A percentile compares a stretch with the other conserved stretches of the same genome.
phyloP scores from a whole-genome alignment of 2,113 vertebrate species.

The Numida meleagris region DNA sequence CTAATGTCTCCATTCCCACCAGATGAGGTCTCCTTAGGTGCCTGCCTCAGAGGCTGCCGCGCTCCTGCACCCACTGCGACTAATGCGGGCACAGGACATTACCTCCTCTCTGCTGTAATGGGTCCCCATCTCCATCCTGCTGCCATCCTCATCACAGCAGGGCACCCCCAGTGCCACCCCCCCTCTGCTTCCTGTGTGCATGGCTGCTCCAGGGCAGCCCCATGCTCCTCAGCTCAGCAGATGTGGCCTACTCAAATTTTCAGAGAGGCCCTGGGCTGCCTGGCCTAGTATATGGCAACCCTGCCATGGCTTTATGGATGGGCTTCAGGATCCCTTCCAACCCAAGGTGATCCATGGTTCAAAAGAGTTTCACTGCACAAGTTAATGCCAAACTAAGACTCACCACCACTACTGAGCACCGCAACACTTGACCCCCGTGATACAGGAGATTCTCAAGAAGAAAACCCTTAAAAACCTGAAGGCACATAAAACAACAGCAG shows the following conservation, averaged over 20 bases:
- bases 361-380: not conserved
- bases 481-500: fast-evolving
- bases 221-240: fast-evolving
- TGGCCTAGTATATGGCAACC: not conserved
- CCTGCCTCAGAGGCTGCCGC: slow-evolving; percentile 1
- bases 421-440: not conserved
- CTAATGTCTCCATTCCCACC: slow-evolving; percentile 58
- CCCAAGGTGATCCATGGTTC: not conserved
- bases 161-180: not conserved
- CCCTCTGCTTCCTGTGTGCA: not conserved
- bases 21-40: slow-evolving; percentile 53
- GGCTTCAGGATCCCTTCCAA: not conserved
- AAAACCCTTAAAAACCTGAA: not conserved
- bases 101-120: slow-evolving; percentile 37
- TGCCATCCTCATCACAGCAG: not conserved
- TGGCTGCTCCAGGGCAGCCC: not conserved
- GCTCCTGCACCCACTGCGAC: slow-evolving; percentile 19
- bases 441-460: not conserved
- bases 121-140: not conserved
- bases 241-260: not conserved
- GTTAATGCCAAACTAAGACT: not conserved
- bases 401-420: not conserved
- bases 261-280: not conserved
- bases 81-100: slow-evolving; percentile 46
- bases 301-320: no score